Percentiles rank a stretch among this genome's conserved stretches.
phyloP scores from a whole-genome alignment of 2,888 invertebrate genomes.

The Pseudanteris insignis region DNA sequence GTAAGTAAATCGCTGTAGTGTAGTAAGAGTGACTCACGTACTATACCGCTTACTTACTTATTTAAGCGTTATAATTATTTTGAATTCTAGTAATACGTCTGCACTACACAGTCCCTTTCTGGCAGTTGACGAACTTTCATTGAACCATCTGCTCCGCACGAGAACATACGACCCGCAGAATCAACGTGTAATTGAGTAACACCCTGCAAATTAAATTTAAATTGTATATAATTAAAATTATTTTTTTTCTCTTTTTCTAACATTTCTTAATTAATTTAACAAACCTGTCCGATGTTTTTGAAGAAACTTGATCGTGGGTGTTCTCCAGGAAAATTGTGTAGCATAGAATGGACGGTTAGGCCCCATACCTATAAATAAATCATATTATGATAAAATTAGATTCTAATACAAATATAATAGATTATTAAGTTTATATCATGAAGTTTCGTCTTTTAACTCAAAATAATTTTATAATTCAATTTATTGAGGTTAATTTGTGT shows the following conservation, averaged over 20 bases:
- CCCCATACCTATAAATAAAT: conserved; percentile 84
- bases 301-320: conserved; percentile 97
- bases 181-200: conserved; percentile 96
- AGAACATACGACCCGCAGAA: conserved; percentile 88
- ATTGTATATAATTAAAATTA: too few relatives aligned
- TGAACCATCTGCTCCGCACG: conserved; percentile 98
- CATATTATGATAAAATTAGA: too few relatives aligned
- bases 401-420: too few relatives aligned
- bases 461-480: too few relatives aligned
- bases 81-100: conserved; percentile 68
- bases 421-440: too few relatives aligned
- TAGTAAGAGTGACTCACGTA: conserved; percentile 17
- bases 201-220: conserved; percentile 67
- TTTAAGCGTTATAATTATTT: conserved; percentile 40
- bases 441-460: too few relatives aligned
- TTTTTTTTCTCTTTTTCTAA: neutral
- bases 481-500: conserved; percentile 4
- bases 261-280: conserved; percentile 2
- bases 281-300: conserved; percentile 89
- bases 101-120: conserved; percentile 76
- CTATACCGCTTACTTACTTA: conserved; percentile 46
- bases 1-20: conserved; percentile 34
- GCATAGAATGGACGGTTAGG: conserved; percentile 83
- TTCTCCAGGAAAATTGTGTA: conserved; percentile 91
- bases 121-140: conserved; percentile 96